Percentiles rank a stretch among this genome's conserved stretches.
These are phyloP conservation scores for Poeciliopsis retropinna DNA, from an alignment of 2,113 vertebrate genomes.

Conservation along the genomic window DNA sequence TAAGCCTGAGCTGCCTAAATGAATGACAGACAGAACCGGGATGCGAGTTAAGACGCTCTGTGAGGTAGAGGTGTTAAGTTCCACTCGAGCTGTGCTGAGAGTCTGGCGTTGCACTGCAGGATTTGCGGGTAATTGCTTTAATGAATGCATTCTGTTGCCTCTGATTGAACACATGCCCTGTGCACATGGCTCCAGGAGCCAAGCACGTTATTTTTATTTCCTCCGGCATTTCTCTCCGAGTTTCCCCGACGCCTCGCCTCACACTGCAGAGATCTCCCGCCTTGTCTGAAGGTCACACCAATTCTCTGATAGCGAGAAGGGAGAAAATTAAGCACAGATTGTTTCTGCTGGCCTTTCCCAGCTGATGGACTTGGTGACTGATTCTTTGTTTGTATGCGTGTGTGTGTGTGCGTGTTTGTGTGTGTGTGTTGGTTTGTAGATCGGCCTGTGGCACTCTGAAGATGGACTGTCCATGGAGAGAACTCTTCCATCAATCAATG, in stretches of 20 bases:
- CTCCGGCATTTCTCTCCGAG: slow-evolving; percentile 18
- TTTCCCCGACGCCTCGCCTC: slow-evolving; percentile 24
- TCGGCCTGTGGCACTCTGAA: slow-evolving; percentile 96
- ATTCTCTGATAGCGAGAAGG: slow-evolving; percentile 21
- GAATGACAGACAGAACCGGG: slow-evolving; percentile 23
- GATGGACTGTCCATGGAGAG: slow-evolving; percentile 95
- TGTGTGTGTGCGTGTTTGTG: slow-evolving; percentile 2
- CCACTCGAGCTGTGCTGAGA: slow-evolving; percentile 61
- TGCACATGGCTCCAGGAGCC: slow-evolving; percentile 46
- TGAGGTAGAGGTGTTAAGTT: slow-evolving; percentile 55
- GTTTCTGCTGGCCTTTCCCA: slow-evolving; percentile 47
- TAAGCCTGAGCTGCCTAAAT: slow-evolving; percentile 11
- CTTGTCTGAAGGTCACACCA: slow-evolving; percentile 42
- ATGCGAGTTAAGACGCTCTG: slow-evolving; percentile 22
- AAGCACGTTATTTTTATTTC: slow-evolving; percentile 31
- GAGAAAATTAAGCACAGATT: slow-evolving; percentile 28
- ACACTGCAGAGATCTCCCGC: slow-evolving; percentile 7
- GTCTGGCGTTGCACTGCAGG: slow-evolving; percentile 59
- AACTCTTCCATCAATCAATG: slow-evolving; percentile 89
- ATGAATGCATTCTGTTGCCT: slow-evolving; percentile 75
- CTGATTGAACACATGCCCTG: slow-evolving; percentile 67
- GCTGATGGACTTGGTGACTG: slow-evolving; percentile 42
- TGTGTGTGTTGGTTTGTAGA: slow-evolving; percentile 81
- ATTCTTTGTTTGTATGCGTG: slow-evolving; percentile 35
- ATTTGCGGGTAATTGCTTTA: slow-evolving; percentile 74